These are phyloP conservation scores for Eustalomyia histrio DNA, from an alignment of 2,888 invertebrate genomes.

Conservation along the genomic window DNA sequence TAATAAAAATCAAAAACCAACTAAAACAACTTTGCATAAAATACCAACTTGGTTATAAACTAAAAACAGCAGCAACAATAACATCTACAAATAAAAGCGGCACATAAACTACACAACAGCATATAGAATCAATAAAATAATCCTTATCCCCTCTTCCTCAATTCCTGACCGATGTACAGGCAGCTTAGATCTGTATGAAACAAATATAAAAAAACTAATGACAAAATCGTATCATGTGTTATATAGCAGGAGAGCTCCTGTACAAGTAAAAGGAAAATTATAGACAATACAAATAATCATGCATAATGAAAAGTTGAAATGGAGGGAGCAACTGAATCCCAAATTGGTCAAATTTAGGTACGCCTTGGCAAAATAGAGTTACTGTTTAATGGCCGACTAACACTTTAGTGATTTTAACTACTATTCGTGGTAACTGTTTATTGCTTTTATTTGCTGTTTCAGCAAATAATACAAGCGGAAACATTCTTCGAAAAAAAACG, in stretches of 20 bases:
- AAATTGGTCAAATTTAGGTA: slow-evolving; percentile 19
- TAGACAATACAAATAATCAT: slow-evolving; percentile 61
- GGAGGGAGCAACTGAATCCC: background rate
- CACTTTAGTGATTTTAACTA: too few relatives aligned
- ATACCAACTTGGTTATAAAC: slow-evolving; percentile 60
- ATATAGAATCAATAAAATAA: slow-evolving; percentile 35
- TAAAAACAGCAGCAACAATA: slow-evolving; percentile 46
- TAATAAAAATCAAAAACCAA: slow-evolving; percentile 65
- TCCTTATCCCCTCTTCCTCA: slow-evolving; percentile 4
- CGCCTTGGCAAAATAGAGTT: background rate
- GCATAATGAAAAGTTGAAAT: slow-evolving; percentile 54
- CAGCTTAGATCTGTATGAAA: slow-evolving; percentile 30
- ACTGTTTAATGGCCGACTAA: too few relatives aligned
- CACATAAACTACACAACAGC: slow-evolving; percentile 34
- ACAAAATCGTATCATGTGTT: slow-evolving; percentile 61
- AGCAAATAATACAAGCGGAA: too few relatives aligned
- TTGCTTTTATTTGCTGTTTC: too few relatives aligned
- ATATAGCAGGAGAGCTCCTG: slow-evolving; percentile 55
- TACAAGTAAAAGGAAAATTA: slow-evolving; percentile 60
- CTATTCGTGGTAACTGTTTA: too few relatives aligned
- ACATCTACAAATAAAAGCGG: slow-evolving; percentile 30
- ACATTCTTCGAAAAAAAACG: too few relatives aligned
- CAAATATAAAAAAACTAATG: slow-evolving; percentile 47
- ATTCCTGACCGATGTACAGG: background rate
- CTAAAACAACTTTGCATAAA: slow-evolving; percentile 63